phyloP scores from a whole-genome alignment of 1,140 invertebrate genomes.

The Agrypnia vestita region DNA sequence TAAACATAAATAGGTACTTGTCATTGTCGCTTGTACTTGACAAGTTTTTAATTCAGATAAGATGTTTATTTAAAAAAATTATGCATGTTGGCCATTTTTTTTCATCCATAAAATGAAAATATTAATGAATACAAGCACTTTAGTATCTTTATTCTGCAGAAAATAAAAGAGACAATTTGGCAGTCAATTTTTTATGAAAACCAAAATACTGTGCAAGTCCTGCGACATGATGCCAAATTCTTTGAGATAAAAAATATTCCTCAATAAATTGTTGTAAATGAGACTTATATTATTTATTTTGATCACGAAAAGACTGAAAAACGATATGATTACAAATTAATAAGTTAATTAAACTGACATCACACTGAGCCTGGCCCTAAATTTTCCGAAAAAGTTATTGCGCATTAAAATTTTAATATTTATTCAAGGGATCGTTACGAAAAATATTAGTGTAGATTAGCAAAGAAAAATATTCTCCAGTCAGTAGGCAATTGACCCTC shows the following conservation, averaged over 20 bases:
- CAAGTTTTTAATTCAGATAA: no score
- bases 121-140: no score
- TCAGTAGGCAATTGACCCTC: neutral
- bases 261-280: conserved; percentile 1
- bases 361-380: neutral
- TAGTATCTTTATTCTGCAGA: no score
- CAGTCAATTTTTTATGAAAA: no score
- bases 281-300: conserved; percentile 17
- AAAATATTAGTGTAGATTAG: neutral
- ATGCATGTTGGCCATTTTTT: no score
- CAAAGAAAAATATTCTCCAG: neutral
- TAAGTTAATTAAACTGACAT: neutral
- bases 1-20: no score
- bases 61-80: no score
- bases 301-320: neutral
- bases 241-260: neutral
- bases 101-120: no score
- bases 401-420: neutral
- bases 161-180: no score
- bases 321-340: conserved; percentile 26
- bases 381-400: neutral
- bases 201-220: neutral
- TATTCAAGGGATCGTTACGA: neutral
- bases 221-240: neutral
- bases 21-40: no score